Conservation (phyloP, 1,140 invertebrate species). For the Galleria mellonella region DNA sequence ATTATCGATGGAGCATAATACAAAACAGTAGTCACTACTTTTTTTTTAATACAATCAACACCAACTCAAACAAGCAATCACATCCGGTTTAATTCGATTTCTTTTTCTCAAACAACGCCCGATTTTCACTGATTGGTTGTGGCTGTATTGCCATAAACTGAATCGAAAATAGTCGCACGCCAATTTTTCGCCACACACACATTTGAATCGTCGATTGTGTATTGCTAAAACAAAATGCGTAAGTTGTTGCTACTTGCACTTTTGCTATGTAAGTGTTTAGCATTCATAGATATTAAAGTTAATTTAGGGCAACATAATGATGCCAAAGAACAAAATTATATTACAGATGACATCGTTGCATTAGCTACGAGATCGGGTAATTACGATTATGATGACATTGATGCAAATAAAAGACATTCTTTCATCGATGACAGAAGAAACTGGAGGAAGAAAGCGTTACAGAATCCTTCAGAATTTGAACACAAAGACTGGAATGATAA, state of each 20-base stretch:
- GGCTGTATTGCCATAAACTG: too few relatives aligned
- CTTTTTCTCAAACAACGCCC: conserved; percentile 25
- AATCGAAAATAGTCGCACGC: too few relatives aligned
- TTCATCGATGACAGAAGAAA: conserved; percentile 43
- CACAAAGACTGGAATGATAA: conserved; percentile 40
- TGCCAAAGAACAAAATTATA: conserved; percentile 8
- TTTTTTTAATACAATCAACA: conserved; percentile 2
- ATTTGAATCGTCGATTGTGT: too few relatives aligned
- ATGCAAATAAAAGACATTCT: conserved; percentile 42
- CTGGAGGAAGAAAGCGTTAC: conserved; percentile 51
- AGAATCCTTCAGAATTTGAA: conserved; percentile 33
- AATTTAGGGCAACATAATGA: conserved; percentile 5
- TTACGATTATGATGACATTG: conserved; percentile 52
- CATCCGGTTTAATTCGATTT: conserved; percentile 1
- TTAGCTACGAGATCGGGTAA: conserved; percentile 27
- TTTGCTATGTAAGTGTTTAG: conserved; percentile 42
- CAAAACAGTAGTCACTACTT: background rate
- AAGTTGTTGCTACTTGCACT: conserved; percentile 43
- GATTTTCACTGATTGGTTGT: conserved; percentile 11
- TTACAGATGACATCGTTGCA: conserved; percentile 53
- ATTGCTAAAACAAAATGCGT: conserved; percentile 29
- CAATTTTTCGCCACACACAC: too few relatives aligned
- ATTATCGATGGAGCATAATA: too few relatives aligned
- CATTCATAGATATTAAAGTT: conserved; percentile 3
- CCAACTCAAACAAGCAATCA: conserved; percentile 13